Evolutionary conservation across 2,888 invertebrate genomes (phyloP), one percentile per base, ranked within the genome.

Genomic region (Nomada fabriciana): DNA sequence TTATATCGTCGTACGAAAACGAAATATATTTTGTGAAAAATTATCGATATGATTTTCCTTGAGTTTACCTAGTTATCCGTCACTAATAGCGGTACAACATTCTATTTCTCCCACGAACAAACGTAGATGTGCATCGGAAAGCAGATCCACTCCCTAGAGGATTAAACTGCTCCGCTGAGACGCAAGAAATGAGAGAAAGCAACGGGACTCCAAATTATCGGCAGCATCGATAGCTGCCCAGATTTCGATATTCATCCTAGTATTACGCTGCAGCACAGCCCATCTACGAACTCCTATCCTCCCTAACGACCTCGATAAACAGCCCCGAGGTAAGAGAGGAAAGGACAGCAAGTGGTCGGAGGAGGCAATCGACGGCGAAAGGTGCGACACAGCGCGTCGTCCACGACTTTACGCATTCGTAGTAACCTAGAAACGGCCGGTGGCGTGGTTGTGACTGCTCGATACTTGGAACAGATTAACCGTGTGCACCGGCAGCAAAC

Each of bases 401-500:
- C 78, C 61, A 53, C 20, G 83, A 73, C 72, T 88, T 87, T 88
- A 86, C 88, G 88, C 89, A 85, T 89, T 90, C 88, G 89, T 88
- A 88, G 90, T 92, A 91, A 91, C 91, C 91, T 91, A 91, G 91
- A 91, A 91, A 91, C 89, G 87, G 86, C 65, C 80, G 81, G 80
- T 81, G 80, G 79, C 79, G 84, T 82, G 84, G 86, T 86, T 84
- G 81, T 80, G 81, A 82, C 83, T 82, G 80, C 85, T 84, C 82
- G 86, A 84, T 82, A 86, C 86, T 81, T 84, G 83, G 84, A 88
- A 86, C 87, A 87, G 88, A 89, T 90, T 84, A 83, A 83, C 90
- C 82, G 79, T 64, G 55, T 67, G 69, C 74, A 68, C 50, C 68
- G 60, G 63, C 67, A 67, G 47, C 63, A 43, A 10, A 72, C 53